Evolutionary conservation across 1,140 invertebrate species (phyloP), one percentile per base, ranked within the genome.

Genomic region (Oncopeltus fasciatus): DNA sequence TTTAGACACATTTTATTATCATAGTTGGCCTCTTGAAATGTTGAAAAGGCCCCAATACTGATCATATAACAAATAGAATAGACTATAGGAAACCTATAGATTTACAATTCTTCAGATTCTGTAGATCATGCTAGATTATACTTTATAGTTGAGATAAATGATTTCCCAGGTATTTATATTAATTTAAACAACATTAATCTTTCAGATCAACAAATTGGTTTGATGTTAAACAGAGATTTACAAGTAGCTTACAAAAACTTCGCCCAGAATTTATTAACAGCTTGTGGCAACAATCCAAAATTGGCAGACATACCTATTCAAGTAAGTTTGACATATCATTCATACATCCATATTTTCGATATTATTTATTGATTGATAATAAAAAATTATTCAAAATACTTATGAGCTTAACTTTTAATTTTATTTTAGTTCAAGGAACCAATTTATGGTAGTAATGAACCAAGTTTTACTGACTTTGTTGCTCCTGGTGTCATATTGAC

Each of bases 401-500:
- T 20, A 9, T 61, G 26, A 61, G 18, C 11, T n/a, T n/a, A n/a
- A 49, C 29, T 57, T 28, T n/a, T 20, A 20, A 18, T 33, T 31
- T 18, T 26, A 64, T 76, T 77, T 46, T 74, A 89, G 77, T 86
- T 90, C 68, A 77, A 83, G 67, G 73, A 82, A n/a, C 92, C 93
- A 2, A 82, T 96, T 56, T 96, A 93, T 72, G 93, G 92, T 20
- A 78, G 82, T n/a, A 72, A 75, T 49, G 76, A 86, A 64, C 89
- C 91, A 0, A 90, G 88, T 67, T 95, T 95, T 70, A 94, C 90
- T 0, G 89, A 95, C 71, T 97, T 96, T 71, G 92, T 93, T 67
- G 92, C 92, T 3, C 92, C 92, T 20, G 92, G 93, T 65, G 83
- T 96, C 47, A 92, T 95, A 67, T 74, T 95, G 65, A 93, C 87